A percentile compares a stretch with the other conserved stretches of the same genome.
phyloP scores from a whole-genome alignment of 2,113 vertebrate genomes.

The Rynchops niger region DNA sequence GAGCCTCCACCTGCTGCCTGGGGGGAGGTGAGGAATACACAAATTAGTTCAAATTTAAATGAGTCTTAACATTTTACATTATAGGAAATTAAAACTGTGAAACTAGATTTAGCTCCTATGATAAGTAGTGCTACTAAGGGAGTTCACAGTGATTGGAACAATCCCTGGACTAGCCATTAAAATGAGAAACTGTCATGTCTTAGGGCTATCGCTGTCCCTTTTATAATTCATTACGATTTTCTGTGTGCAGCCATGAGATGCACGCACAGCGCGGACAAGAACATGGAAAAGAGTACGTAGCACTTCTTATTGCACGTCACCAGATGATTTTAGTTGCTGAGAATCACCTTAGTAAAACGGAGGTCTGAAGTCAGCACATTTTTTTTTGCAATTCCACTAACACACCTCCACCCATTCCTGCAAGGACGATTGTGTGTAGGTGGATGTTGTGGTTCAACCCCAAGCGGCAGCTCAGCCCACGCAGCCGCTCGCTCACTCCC shows the following conservation, averaged over 20 bases:
- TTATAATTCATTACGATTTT: background rate
- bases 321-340: background rate
- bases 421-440: background rate
- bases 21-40: conserved; percentile 82
- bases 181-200: background rate
- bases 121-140: background rate
- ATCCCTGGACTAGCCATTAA: background rate
- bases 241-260: background rate
- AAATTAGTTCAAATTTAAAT: background rate
- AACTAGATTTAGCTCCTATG: background rate
- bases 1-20: conserved; percentile 87
- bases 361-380: background rate
- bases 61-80: background rate
- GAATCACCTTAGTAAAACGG: background rate
- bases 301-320: background rate
- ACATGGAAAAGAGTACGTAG: background rate
- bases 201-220: background rate
- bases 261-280: background rate
- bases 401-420: background rate
- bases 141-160: background rate
- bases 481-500: background rate
- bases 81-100: background rate
- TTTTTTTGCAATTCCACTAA: background rate
- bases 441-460: background rate
- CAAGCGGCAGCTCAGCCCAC: background rate